phyloP scores from a whole-genome alignment of 2,113 vertebrate species.

The Mohoua ochrocephala region DNA sequence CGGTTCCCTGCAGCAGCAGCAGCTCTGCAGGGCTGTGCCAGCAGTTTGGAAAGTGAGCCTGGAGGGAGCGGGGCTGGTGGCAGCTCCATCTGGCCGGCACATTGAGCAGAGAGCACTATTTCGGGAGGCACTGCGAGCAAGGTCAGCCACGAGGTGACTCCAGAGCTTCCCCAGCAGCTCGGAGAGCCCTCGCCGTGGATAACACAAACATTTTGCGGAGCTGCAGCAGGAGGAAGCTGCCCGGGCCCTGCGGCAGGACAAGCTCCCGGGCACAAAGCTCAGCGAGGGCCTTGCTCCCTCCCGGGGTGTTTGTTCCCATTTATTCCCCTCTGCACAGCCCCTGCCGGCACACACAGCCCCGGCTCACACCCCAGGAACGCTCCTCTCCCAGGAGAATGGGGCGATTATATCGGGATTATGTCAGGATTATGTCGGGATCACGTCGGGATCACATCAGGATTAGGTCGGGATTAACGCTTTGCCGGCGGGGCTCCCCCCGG shows the following conservation, averaged over 20 bases:
- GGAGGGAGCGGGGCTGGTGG: not conserved
- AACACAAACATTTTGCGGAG: constrained; percentile 44
- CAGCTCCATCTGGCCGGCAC: not conserved
- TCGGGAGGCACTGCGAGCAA: not conserved
- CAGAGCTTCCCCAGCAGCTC: not conserved
- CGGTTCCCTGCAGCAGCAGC: not conserved
- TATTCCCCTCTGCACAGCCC: too few species aligned
- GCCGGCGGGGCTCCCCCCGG: not conserved
- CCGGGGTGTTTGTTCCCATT: not conserved
- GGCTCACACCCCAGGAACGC: not conserved
- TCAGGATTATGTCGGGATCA: too few species aligned
- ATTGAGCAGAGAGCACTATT: accelerated
- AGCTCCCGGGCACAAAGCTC: constrained; percentile 60
- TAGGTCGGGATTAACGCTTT: too few species aligned
- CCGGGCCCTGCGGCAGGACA: constrained; percentile 7
- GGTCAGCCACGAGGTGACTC: not conserved
- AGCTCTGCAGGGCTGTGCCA: not conserved
- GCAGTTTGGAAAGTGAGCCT: not conserved
- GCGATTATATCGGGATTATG: not conserved
- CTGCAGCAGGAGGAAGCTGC: constrained; percentile 58
- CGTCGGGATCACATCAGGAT: too few species aligned
- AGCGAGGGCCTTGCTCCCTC: constrained; percentile 16
- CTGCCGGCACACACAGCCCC: constrained; percentile 3
- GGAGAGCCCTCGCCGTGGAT: not conserved
- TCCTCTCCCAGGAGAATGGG: not conserved